A percentile compares a stretch with the other conserved stretches of the same genome.
phyloP scores from a whole-genome alignment of 2,113 vertebrate species.

The Ceuthmochares aereus region DNA sequence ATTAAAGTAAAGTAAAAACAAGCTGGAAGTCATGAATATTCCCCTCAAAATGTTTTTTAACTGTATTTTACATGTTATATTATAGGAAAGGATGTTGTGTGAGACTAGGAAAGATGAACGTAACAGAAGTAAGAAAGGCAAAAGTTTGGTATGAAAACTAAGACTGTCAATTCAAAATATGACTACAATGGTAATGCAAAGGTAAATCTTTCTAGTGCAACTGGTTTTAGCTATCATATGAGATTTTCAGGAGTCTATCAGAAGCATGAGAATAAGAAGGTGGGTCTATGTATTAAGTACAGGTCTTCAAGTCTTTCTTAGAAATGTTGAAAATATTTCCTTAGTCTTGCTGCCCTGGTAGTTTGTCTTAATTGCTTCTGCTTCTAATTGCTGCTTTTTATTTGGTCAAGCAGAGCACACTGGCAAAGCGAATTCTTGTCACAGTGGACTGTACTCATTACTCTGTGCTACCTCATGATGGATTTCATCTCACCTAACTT shows the following conservation, averaged over 20 bases:
- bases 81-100: neutral
- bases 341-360: neutral
- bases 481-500: neutral
- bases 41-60: neutral
- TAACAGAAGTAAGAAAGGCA: constrained; percentile 21
- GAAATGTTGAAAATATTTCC: neutral
- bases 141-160: neutral
- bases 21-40: neutral
- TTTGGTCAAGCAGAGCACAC: neutral
- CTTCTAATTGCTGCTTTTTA: neutral
- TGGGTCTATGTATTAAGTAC: neutral
- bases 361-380: neutral
- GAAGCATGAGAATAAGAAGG: neutral
- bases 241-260: neutral
- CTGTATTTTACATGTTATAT: neutral
- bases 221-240: neutral
- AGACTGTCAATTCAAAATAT: neutral
- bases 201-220: neutral
- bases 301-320: neutral
- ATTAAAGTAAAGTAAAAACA: neutral
- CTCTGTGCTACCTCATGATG: neutral
- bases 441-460: neutral
- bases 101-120: neutral
- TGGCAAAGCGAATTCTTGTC: neutral
- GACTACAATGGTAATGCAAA: constrained; percentile 31